Evolutionary conservation across 1,140 invertebrate genomes (phyloP).

Genomic region (Drosophila subobscura): DNA sequence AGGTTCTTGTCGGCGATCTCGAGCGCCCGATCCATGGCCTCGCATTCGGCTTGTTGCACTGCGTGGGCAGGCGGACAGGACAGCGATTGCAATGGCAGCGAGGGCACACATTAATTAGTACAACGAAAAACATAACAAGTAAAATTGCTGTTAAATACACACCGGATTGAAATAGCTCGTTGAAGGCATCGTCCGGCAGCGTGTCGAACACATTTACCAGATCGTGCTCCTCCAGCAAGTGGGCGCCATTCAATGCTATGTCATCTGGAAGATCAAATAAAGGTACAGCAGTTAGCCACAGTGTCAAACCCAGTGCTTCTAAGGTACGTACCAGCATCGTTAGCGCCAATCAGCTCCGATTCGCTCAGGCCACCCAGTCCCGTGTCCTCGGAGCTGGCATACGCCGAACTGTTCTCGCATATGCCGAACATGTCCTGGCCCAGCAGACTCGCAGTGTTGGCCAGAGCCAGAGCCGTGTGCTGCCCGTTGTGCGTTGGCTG

Average conservation of each 20-base stretch:
- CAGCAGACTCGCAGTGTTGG: slow-evolving; percentile 66
- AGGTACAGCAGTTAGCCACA: slow-evolving; percentile 3
- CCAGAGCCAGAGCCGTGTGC: slow-evolving; percentile 14
- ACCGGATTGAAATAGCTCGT: slow-evolving; percentile 90
- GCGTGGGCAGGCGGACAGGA: slow-evolving; percentile 40
- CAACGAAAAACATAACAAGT: slow-evolving; percentile 64
- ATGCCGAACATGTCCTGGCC: slow-evolving; percentile 78
- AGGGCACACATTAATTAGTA: slow-evolving; percentile 74
- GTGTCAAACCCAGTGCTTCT: too few species aligned
- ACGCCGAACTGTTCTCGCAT: slow-evolving; percentile 86
- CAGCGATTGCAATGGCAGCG: slow-evolving; percentile 15
- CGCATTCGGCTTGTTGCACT: slow-evolving; percentile 92
- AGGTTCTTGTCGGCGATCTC: slow-evolving; percentile 92
- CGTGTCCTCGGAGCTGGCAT: slow-evolving; percentile 86
- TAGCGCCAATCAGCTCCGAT: slow-evolving; percentile 84
- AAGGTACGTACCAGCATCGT: slow-evolving; percentile 72
- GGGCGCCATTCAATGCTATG: slow-evolving; percentile 84
- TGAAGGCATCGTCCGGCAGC: slow-evolving; percentile 95
- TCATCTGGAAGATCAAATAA: slow-evolving; percentile 61
- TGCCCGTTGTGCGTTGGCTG: slow-evolving; percentile 38
- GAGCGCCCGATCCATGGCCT: slow-evolving; percentile 92
- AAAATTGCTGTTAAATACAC: slow-evolving; percentile 72
- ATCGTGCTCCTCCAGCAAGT: slow-evolving; percentile 91
- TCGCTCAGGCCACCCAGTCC: slow-evolving; percentile 85
- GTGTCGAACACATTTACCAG: slow-evolving; percentile 95